Evolutionary conservation across 1,140 invertebrate species (phyloP), one percentile per base, ranked within the genome.

Genomic region (Telenomus remus): DNA sequence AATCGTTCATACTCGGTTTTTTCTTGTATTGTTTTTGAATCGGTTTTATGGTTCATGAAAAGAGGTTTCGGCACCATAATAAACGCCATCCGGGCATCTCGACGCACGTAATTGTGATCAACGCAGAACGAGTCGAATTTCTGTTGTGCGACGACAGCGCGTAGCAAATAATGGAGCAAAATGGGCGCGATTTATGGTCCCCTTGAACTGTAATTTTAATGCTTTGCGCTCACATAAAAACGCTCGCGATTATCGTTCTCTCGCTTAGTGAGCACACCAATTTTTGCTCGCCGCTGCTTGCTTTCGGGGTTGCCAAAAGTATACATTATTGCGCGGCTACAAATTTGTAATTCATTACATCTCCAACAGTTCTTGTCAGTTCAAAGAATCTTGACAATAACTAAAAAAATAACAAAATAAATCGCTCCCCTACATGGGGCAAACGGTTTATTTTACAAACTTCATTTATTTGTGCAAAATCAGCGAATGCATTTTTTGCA

Each of bases 41-140:
- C 55, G 57, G 53, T 39, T 70, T 71, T 71, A 63, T 71, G 46
- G 68, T 56, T 63, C 57, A 57, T 71, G 68, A 71, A 71, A 63
- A 71, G 68, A n/a, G 43, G 4, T 57, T 72, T 72, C 56, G 68
- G 53, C 59, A 56, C 59, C 63, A 72, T 72, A 64, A 72, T 72
- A 64, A 72, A 63, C 48, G 64, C 63, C 63, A 65, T 50, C 48
- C 54, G 33, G 54, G 37, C 51, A n/a, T n/a, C 43, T 37, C 44
- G 50, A 37, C 35, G 66, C n/a, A 39, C 34, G n/a, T 61, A 70
- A 70, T 70, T 61, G 57, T 43, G 56, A 70, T 49, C 66, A 61
- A 47, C 13, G 19, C 37, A 35, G 50, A 71, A 56, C 56, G 64
- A 57, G 55, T 59, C 64, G 64, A 68, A 68, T 68, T 68, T 68